These are phyloP conservation scores for Actinia tenebrosa DNA, from an alignment of 64 coral and sea anemone genomes.

Conservation along the genomic window DNA sequence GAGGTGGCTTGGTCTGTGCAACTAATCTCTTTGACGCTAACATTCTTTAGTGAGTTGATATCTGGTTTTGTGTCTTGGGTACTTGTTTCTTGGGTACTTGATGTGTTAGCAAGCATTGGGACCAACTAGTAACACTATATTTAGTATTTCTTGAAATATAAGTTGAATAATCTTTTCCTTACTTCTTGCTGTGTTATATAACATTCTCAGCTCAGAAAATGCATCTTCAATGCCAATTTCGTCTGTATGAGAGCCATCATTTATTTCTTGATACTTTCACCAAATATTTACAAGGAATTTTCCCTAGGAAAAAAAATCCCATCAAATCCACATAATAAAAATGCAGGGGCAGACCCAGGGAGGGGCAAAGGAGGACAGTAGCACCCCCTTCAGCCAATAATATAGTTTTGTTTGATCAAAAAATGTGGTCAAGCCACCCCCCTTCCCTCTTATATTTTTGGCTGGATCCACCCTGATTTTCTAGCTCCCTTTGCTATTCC, in stretches of 20 bases:
- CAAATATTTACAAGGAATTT: background rate
- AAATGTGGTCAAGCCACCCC: no score
- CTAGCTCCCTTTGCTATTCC: no score
- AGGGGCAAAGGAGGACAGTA: no score
- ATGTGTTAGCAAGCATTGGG: background rate
- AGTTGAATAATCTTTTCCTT: background rate
- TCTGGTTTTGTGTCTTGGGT: background rate
- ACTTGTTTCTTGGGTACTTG: background rate
- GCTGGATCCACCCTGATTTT: no score
- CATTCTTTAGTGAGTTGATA: background rate
- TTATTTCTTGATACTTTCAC: background rate
- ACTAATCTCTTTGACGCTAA: background rate
- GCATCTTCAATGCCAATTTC: background rate
- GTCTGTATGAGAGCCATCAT: background rate
- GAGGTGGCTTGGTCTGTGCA: background rate
- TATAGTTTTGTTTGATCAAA: no score
- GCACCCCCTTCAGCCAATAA: no score
- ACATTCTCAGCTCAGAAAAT: background rate
- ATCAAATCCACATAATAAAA: no score
- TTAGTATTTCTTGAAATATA: background rate
- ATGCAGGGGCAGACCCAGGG: no score
- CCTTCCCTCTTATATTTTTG: no score
- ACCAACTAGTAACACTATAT: background rate
- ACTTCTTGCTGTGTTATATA: background rate
- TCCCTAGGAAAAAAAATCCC: background rate